Percentiles rank a stretch among this genome's conserved stretches.
These are phyloP conservation scores for Drosophila nebulosa DNA, from an alignment of 1,140 invertebrate genomes.

Conservation along the genomic window DNA sequence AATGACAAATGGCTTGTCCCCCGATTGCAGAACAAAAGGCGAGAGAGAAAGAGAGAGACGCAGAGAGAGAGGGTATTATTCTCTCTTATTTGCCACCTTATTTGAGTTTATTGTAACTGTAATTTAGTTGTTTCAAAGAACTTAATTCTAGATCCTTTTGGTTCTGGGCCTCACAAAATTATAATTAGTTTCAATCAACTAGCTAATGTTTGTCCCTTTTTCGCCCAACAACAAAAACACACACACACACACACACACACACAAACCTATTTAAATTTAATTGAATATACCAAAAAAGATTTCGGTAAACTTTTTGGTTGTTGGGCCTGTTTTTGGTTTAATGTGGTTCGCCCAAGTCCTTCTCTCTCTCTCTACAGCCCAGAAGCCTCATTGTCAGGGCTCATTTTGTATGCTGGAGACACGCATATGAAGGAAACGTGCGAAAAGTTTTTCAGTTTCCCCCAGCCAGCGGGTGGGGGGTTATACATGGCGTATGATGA, in stretches of 20 bases:
- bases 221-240: too few species aligned
- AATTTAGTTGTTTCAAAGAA: slow-evolving; percentile 19
- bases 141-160: background rate
- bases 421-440: background rate
- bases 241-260: too few species aligned
- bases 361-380: too few species aligned
- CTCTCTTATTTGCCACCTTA: too few species aligned
- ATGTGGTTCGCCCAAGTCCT: background rate
- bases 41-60: background rate
- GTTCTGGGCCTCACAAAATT: background rate
- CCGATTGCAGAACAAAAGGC: background rate
- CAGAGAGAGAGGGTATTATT: too few species aligned
- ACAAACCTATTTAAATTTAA: slow-evolving; percentile 2
- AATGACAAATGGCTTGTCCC: background rate
- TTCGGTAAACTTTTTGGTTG: background rate
- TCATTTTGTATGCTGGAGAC: background rate
- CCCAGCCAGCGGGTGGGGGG: background rate
- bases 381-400: background rate
- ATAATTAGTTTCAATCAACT: slow-evolving; percentile 4
- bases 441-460: background rate
- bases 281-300: slow-evolving; percentile 4
- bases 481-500: slow-evolving; percentile 7
- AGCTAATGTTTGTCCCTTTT: background rate
- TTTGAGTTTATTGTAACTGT: too few species aligned
- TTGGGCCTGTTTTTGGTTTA: background rate